Conservation (phyloP, 2,797 vertebrate genomes). For the Danio aesculapii region DNA sequence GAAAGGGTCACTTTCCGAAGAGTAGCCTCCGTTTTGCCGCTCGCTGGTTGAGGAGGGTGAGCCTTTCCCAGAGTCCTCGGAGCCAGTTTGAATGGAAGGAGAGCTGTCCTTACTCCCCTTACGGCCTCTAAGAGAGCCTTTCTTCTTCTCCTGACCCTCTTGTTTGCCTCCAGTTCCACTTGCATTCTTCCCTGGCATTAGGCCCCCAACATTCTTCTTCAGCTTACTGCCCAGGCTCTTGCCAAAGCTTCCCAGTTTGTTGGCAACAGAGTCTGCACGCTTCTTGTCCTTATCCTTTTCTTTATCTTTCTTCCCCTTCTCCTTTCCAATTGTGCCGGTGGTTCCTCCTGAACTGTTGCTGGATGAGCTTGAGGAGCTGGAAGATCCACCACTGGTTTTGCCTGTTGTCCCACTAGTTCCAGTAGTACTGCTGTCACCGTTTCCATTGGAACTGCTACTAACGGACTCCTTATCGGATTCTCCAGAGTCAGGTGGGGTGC, state of each 20-base stretch:
- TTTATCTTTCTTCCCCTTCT: slow-evolving; percentile 75
- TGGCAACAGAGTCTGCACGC: slow-evolving; percentile 93
- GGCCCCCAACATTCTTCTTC: slow-evolving; percentile 94
- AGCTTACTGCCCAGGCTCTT: slow-evolving; percentile 96
- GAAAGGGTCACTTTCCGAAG: slow-evolving; percentile 75
- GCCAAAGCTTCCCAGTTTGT: slow-evolving; percentile 96
- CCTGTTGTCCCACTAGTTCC: slow-evolving; percentile 63
- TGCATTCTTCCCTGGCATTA: slow-evolving; percentile 88
- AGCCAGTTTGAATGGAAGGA: slow-evolving; percentile 71
- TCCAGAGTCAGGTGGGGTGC: slow-evolving; percentile 89
- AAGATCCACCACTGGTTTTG: slow-evolving; percentile 73
- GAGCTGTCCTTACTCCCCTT: slow-evolving; percentile 90
- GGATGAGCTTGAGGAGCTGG: slow-evolving; percentile 79
- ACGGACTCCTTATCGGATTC: slow-evolving; percentile 98
- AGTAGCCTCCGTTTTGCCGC: slow-evolving; percentile 74
- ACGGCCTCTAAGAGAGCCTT: slow-evolving; percentile 84
- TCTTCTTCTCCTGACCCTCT: slow-evolving; percentile 88
- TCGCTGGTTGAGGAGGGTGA: slow-evolving; percentile 69
- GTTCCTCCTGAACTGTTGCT: slow-evolving; percentile 70
- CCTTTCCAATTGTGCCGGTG: slow-evolving; percentile 66
- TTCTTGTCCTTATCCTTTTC: slow-evolving; percentile 82
- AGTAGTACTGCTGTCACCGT: slow-evolving; percentile 73
- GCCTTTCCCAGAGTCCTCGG: slow-evolving; percentile 81
- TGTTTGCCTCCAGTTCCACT: slow-evolving; percentile 68
- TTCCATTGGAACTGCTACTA: slow-evolving; percentile 93